Base-by-base conservation (phyloP, 2,888 invertebrate species). In the Andrena camellia region DNA sequence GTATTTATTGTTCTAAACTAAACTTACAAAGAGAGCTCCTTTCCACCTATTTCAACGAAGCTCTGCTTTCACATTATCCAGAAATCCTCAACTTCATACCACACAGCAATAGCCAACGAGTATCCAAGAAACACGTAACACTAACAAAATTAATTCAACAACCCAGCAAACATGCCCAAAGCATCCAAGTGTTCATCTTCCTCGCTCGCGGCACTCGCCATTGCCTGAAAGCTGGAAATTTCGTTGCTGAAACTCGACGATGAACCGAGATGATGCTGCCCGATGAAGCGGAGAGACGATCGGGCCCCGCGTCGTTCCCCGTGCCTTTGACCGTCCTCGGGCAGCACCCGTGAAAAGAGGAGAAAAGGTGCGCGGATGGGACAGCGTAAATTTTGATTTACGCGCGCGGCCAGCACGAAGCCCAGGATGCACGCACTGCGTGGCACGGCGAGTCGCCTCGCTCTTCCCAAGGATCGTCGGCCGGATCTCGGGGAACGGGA, bases 371-470 rank as follows among this genome's bases (percentile, higher is more conserved):
- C 64, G 54, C 60, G 78, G 69, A 81, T 72, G 82, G 69, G 59
- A 78, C 64, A 69, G 63, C 60, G 78, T 29, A 54, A 73, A 60
- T 54, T 31, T 81, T 83, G 82, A 83, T 83, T 83, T 83, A 83
- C 83, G 78, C 54, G 10, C 42, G 57, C 69, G 60, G 59, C 35
- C 69, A 66, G 80, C 69, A 74, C 50, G 69, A 52, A 48, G 59
- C 29, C 29, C 52, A 20, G 69, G 63, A 35, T 57, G 67, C 81
- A 78, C 73, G 78, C 72, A 72, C 72, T 50, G 72, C 76, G 62
- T 54, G 66, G 50, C 29, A 23, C 10, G 54, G 17, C 48, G 60
- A 42, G n/a, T 33, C 60, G 31, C 57, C 57, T 23, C 35, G 17
- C 10, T 13, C 59, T 64, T 42, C 62, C 23, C 54, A 31, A 29